phyloP scores from a whole-genome alignment of 2,797 vertebrate genomes.

The Tarsius wallacei region DNA sequence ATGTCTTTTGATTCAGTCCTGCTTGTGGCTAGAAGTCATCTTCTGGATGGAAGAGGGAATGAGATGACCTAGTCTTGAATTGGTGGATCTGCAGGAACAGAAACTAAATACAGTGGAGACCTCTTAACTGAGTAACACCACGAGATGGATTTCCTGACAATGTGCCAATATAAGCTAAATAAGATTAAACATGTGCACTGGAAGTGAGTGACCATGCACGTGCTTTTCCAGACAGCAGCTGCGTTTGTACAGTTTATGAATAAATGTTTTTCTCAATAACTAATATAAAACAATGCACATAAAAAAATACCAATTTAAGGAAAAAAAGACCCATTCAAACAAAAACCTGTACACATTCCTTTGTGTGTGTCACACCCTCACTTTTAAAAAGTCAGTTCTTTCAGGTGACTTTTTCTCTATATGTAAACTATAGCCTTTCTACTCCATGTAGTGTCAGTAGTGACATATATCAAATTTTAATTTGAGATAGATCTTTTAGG shows the following conservation, averaged over 20 bases:
- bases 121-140: constrained; percentile 86
- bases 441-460: not conserved
- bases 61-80: constrained; percentile 85
- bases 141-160: constrained; percentile 83
- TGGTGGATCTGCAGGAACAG: constrained; percentile 86
- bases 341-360: constrained; percentile 64
- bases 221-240: constrained; percentile 77
- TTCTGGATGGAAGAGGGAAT: constrained; percentile 78
- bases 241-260: constrained; percentile 72
- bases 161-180: constrained; percentile 78
- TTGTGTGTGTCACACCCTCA: constrained; percentile 59
- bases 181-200: constrained; percentile 69
- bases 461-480: constrained; percentile 53
- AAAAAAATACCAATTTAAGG: constrained; percentile 48
- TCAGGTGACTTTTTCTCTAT: constrained; percentile 37
- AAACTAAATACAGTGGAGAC: constrained; percentile 88
- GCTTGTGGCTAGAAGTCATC: constrained; percentile 81
- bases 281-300: constrained; percentile 63
- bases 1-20: constrained; percentile 86
- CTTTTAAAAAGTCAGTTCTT: constrained; percentile 61
- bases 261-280: constrained; percentile 69
- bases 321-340: constrained; percentile 50
- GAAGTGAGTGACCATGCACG: constrained; percentile 72
- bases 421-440: constrained; percentile 54
- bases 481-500: constrained; percentile 43